Conservation (phyloP, 2,113 vertebrate species). For the Etia nguti region DNA sequence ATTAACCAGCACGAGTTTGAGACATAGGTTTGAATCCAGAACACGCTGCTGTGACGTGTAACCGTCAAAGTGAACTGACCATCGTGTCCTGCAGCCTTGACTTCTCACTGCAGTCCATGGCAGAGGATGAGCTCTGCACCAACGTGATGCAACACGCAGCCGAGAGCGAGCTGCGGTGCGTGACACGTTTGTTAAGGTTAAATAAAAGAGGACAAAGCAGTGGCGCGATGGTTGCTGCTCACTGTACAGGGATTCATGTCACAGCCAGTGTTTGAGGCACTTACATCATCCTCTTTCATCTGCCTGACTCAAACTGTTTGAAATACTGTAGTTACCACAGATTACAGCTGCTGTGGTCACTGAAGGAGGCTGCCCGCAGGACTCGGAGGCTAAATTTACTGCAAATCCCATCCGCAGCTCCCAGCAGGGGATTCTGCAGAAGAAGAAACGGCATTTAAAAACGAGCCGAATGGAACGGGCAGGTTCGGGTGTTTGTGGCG, state of each 20-base stretch:
- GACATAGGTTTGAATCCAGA: not conserved
- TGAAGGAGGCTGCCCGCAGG: not conserved
- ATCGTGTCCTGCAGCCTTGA: not conserved
- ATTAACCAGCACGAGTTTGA: not conserved
- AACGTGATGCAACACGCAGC: not conserved
- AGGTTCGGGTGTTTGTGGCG: not conserved
- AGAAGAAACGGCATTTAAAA: not conserved
- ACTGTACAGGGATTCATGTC: not conserved
- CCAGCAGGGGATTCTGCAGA: not conserved
- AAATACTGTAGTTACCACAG: not conserved
- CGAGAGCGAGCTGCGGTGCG: not conserved
- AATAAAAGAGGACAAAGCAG: not conserved
- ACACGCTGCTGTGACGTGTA: not conserved
- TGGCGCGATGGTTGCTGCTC: not conserved
- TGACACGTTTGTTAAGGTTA: not conserved
- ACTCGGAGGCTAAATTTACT: not conserved
- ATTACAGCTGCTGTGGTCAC: not conserved
- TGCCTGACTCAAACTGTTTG: not conserved
- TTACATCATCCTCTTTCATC: constrained; percentile 14
- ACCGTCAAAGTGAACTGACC: accelerated
- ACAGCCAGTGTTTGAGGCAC: not conserved
- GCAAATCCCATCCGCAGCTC: not conserved
- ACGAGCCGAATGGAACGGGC: accelerated
- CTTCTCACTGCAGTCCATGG: not conserved
- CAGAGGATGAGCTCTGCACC: not conserved